Base-by-base conservation (phyloP, 1,140 invertebrate species). In the Conus ventricosus region DNA sequence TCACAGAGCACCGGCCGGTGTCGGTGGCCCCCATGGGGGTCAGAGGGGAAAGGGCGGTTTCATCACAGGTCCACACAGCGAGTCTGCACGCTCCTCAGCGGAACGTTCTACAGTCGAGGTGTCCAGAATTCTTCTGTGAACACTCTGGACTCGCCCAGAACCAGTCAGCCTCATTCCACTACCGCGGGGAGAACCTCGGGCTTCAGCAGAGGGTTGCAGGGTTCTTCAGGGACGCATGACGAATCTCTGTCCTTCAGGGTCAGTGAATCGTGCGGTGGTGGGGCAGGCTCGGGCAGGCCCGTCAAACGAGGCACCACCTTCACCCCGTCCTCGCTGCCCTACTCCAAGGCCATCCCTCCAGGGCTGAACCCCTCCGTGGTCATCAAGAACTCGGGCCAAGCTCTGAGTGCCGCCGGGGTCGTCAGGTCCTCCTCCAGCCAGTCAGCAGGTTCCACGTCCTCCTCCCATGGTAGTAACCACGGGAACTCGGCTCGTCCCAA, bases 361-460 rank as follows among this genome's bases (percentile, higher is more conserved):
- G 80, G 80, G 7, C 15, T 81, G 39, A 81, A 81, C 80, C 80
- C 80, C 51, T 81, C 80, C 7, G 80, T 81, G 13, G 80, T 81
- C 55, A 67, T 84, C 54, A 84, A 84, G 83, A 84, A 11, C 55
- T 60, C 55, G 25, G 55, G 83, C 23, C 25, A 63, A 6, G 39
- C 80, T 4, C 80, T 81, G 0, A 81, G 51, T 23, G 25, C 76
- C 76, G 76, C 25, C 7, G 25, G 39, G 11, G 80, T 51, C 17
- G 51, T 81, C 51, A 25, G 8, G 0, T 8, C 4, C 51, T 54
- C 20, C 13, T 15, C 13, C 80, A 20, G 51, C 80, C 80, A 81
- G 23, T 55, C 80, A 20, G 10, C 80, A 4, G 15, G 15, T 23
- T 17, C 80, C 51, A 51, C 51, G 23, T 81, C 80, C 80, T 81